Evolutionary conservation across 2,113 vertebrate species (phyloP).

Genomic region (Stegostoma tigrinum): DNA sequence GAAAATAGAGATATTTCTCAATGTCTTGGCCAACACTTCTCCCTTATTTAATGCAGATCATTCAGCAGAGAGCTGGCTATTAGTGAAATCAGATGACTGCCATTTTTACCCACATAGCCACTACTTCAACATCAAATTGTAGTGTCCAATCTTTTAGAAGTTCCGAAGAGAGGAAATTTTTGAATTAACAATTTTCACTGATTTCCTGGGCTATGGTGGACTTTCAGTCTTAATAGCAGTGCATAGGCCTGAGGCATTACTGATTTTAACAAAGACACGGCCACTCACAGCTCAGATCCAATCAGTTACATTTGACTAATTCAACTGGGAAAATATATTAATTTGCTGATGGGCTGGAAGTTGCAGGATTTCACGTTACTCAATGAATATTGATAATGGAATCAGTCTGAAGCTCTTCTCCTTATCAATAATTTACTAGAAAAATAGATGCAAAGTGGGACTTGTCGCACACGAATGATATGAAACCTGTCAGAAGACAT

Average conservation of each 20-base stretch:
- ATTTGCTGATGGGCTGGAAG: background rate
- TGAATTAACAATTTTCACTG: background rate
- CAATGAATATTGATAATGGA: background rate
- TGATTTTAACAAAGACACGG: background rate
- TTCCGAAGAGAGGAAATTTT: background rate
- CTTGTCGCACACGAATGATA: background rate
- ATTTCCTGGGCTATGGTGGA: background rate
- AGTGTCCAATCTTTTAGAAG: background rate
- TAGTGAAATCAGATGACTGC: background rate
- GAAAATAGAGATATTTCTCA: background rate
- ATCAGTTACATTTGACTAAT: background rate
- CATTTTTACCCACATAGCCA: background rate
- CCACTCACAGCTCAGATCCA: background rate
- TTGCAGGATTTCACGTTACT: background rate
- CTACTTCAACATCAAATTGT: background rate
- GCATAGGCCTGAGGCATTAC: background rate
- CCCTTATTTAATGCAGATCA: background rate
- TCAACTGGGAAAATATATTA: background rate
- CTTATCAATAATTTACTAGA: background rate
- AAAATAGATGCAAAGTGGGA: background rate
- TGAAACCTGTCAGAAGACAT: background rate
- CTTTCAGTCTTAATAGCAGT: background rate
- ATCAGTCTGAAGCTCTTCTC: background rate
- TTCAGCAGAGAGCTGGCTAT: background rate
- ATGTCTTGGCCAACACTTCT: background rate